phyloP scores from a whole-genome alignment of 2,113 vertebrate species.

The Microcebus tavaratra region DNA sequence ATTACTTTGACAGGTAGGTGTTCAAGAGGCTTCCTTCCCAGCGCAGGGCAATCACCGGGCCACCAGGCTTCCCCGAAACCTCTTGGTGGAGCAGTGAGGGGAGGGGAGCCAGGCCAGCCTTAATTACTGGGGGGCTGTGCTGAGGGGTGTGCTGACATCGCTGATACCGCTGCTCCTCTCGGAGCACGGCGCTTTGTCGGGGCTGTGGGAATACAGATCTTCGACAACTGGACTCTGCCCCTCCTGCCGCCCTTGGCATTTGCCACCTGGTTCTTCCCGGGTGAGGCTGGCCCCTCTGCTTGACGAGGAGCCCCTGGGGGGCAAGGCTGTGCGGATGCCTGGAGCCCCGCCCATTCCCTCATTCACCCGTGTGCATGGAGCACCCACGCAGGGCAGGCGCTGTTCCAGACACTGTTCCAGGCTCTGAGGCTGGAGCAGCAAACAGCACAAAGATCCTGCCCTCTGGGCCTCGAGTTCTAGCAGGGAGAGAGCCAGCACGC shows the following conservation, averaged over 20 bases:
- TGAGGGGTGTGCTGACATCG: background rate
- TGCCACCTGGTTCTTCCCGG: background rate
- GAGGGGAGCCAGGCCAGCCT: background rate
- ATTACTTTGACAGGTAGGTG: slow-evolving; percentile 77
- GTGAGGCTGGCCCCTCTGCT: accelerated
- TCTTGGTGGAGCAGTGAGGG: background rate
- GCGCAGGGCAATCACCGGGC: background rate
- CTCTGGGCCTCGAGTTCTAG: background rate
- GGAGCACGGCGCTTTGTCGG: background rate
- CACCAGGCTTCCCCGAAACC: background rate
- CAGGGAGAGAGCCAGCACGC: background rate
- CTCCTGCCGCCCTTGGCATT: background rate
- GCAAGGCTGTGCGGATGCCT: background rate
- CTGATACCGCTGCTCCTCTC: slow-evolving; percentile 4
- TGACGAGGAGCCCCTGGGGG: background rate
- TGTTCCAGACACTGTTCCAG: too few relatives aligned
- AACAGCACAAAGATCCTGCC: background rate
- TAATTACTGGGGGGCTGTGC: background rate
- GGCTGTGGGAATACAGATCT: slow-evolving; percentile 32
- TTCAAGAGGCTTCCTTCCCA: slow-evolving; percentile 69
- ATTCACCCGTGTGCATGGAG: background rate
- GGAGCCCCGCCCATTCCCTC: too few relatives aligned
- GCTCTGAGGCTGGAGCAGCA: background rate
- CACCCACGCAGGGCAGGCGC: background rate
- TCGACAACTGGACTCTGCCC: accelerated